Evolutionary conservation across 2,888 invertebrate species (phyloP).

Genomic region (Cephus rjabovi): DNA sequence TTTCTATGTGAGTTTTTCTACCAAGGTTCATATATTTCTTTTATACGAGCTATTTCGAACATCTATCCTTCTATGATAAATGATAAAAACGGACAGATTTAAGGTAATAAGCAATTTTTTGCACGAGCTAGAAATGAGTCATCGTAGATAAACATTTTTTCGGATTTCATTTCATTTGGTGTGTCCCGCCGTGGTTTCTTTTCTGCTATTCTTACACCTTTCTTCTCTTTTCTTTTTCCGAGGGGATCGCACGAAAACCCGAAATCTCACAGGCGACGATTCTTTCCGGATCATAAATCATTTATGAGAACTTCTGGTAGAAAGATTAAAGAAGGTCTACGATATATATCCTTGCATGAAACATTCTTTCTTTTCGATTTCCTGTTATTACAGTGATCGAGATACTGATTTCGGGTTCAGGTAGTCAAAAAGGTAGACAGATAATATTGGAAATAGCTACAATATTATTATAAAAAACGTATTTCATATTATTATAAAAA

Average conservation of each 20-base stretch:
- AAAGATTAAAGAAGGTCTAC: neutral
- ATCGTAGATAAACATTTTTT: neutral
- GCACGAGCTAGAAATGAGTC: neutral
- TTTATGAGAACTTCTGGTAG: neutral
- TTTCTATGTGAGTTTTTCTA: neutral
- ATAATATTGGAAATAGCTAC: neutral
- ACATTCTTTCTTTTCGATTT: neutral
- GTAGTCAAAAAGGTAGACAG: neutral
- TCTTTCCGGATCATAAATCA: neutral
- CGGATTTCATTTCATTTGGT: neutral
- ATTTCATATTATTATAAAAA: neutral
- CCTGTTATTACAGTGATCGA: neutral
- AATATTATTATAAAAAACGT: neutral
- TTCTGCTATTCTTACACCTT: neutral
- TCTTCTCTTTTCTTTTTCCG: neutral
- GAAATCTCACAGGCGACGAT: neutral
- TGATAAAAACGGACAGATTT: neutral
- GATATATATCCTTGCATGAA: neutral
- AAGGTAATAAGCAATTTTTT: neutral
- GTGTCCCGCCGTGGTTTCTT: neutral
- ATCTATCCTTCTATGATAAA: neutral
- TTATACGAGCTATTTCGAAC: neutral
- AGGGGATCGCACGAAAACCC: neutral
- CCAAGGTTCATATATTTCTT: neutral
- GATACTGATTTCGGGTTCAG: neutral